phyloP scores from a whole-genome alignment of 2,797 vertebrate genomes.

The Artibeus jamaicensis region DNA sequence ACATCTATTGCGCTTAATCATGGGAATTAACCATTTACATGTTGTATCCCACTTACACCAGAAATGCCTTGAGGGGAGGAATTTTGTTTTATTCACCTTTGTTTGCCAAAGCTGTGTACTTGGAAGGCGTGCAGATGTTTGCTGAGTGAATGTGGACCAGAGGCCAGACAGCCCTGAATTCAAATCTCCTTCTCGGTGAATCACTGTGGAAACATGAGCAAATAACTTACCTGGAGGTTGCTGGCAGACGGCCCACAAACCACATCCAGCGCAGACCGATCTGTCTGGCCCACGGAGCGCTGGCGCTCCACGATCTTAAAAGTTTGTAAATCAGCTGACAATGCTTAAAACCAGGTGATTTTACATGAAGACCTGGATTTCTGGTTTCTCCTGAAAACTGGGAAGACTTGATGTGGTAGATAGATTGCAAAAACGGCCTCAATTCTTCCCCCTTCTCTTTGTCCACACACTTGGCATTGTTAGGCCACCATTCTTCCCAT shows the following conservation, averaged over 20 bases:
- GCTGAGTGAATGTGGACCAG: background rate
- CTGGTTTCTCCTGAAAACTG: conserved; percentile 16
- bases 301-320: background rate
- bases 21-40: background rate
- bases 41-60: background rate
- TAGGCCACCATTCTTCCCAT: background rate
- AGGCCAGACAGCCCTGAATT: background rate
- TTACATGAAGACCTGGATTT: background rate
- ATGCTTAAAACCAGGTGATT: background rate
- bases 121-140: background rate
- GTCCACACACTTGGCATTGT: background rate
- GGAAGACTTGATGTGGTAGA: background rate
- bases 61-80: background rate
- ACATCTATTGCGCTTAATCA: background rate
- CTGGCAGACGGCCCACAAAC: background rate
- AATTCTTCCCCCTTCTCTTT: background rate
- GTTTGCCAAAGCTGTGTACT: background rate
- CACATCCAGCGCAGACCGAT: background rate
- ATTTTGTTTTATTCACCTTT: background rate
- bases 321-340: background rate
- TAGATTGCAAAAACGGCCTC: background rate
- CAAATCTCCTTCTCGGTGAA: background rate
- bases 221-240: background rate
- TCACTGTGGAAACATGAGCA: background rate
- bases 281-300: background rate